These are phyloP conservation scores for Phaethon lepturus DNA, from an alignment of 2,113 vertebrate genomes.

Conservation along the genomic window DNA sequence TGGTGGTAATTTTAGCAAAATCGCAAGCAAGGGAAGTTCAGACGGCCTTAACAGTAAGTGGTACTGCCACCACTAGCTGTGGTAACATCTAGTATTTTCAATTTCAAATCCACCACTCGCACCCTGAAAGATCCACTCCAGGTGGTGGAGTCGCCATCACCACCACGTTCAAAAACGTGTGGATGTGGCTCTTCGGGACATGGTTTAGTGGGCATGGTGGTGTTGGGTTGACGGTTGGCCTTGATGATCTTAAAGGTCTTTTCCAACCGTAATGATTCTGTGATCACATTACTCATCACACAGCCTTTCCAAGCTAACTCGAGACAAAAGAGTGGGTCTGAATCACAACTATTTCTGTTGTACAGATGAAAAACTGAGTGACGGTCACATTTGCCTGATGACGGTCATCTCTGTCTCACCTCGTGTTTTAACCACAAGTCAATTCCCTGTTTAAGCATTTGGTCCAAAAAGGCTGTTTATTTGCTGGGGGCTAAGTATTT, in stretches of 20 bases:
- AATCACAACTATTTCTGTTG: neutral
- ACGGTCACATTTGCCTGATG: neutral
- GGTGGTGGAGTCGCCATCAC: no score
- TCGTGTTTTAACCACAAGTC: neutral
- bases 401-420: neutral
- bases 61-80: accelerated
- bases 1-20: neutral
- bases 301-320: neutral
- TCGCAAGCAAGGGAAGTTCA: neutral
- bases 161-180: no score
- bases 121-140: no score
- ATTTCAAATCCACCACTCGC: accelerated
- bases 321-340: neutral
- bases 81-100: neutral
- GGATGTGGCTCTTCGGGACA: no score
- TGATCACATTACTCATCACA: accelerated
- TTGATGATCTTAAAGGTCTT: no score
- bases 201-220: no score
- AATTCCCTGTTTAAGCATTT: neutral
- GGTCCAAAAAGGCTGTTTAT: neutral
- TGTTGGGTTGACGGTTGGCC: no score
- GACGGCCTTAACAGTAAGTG: no score
- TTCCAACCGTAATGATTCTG: no score
- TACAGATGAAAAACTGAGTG: neutral
- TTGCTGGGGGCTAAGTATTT: neutral